A percentile compares a stretch with the other conserved stretches of the same genome.
Evolutionary conservation across 2,797 vertebrate genomes (phyloP).

Genomic region (Triplophysa bombifrons): DNA sequence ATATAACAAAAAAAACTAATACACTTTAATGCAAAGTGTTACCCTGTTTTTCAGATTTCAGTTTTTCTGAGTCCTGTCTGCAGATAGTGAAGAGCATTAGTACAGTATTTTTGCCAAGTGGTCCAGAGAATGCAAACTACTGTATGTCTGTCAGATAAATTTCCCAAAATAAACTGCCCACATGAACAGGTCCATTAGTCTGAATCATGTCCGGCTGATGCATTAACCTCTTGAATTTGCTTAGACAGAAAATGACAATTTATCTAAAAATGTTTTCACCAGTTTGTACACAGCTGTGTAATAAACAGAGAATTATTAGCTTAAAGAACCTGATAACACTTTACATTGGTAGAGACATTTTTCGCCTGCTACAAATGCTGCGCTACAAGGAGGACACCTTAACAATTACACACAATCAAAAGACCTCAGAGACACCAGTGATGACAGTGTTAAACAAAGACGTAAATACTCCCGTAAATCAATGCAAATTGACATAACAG

Average conservation of each 20-base stretch:
- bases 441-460: conserved; percentile 5
- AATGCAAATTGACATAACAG: conserved; percentile 11
- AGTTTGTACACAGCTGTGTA: neutral
- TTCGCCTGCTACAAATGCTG: neutral
- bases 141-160: neutral
- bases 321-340: neutral
- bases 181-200: conserved; percentile 18
- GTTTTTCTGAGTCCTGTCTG: neutral
- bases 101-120: neutral
- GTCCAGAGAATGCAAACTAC: neutral
- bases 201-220: neutral
- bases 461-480: neutral
- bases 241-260: neutral
- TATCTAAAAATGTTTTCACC: conserved; percentile 3
- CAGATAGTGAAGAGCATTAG: neutral
- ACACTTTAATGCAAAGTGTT: too few relatives aligned
- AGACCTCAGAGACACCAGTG: conserved; percentile 1
- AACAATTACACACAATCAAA: conserved; percentile 8
- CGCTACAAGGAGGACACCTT: neutral
- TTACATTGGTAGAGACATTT: neutral
- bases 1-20: too few relatives aligned
- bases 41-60: neutral
- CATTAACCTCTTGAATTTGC: conserved; percentile 6
- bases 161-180: conserved; percentile 3
- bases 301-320: neutral